Evolutionary conservation across 2,113 vertebrate species (phyloP).

Genomic region (Ia io): DNA sequence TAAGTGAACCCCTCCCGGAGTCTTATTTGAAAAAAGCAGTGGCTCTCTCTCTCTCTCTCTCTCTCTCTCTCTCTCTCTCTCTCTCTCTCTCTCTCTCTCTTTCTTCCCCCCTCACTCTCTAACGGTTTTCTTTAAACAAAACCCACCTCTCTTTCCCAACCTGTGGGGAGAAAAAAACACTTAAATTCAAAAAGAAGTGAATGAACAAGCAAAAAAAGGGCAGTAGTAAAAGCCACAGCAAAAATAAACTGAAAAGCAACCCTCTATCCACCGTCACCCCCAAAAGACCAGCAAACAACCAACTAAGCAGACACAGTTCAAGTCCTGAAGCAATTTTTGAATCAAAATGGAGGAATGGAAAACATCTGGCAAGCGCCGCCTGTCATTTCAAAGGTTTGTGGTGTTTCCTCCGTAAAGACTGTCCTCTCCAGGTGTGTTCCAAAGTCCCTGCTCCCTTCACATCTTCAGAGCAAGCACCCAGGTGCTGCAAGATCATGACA

Average conservation of each 20-base stretch:
- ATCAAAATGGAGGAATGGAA: neutral
- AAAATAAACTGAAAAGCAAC: neutral
- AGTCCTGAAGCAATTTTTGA: neutral
- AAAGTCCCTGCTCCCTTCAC: constrained; percentile 32
- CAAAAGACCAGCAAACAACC: neutral
- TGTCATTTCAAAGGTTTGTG: neutral
- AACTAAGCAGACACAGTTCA: neutral
- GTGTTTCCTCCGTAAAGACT: neutral
- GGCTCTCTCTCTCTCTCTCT: neutral
- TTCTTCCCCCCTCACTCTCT: neutral
- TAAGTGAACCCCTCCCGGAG: neutral
- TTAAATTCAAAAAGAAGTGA: neutral
- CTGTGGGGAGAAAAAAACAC: neutral
- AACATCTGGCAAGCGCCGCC: neutral
- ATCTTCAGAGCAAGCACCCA: neutral
- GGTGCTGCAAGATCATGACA: neutral
- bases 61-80: neutral
- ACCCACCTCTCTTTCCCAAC: neutral
- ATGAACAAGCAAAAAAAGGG: neutral
- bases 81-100: neutral
- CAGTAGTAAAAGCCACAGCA: neutral
- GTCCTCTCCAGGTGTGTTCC: neutral
- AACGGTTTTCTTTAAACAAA: constrained; percentile 51
- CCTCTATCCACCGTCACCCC: neutral
- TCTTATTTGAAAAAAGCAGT: constrained; percentile 25